phyloP scores from a whole-genome alignment of 2,113 vertebrate species.

The Mixornis gularis region DNA sequence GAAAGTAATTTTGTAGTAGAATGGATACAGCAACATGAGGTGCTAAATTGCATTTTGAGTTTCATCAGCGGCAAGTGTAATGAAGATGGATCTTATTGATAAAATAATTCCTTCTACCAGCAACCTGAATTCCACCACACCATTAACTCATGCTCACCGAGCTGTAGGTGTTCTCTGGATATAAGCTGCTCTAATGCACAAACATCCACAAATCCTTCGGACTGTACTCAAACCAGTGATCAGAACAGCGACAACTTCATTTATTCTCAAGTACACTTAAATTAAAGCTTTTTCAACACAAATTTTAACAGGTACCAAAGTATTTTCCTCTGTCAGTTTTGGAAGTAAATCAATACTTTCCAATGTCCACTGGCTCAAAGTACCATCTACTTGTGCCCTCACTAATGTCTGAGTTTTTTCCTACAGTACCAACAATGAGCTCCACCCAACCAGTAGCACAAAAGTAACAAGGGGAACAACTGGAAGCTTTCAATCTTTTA shows the following conservation, averaged over 20 bases:
- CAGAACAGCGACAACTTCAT: not conserved
- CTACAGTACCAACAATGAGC: slow-evolving; percentile 42
- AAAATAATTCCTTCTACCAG: not conserved
- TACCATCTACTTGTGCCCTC: slow-evolving; percentile 26
- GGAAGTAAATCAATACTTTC: slow-evolving; percentile 66
- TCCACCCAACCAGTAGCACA: slow-evolving; percentile 32
- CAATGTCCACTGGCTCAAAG: slow-evolving; percentile 49
- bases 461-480: not conserved
- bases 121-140: not conserved
- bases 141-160: not conserved
- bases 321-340: not conserved
- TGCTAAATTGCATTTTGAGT: not conserved
- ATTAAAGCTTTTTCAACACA: slow-evolving; percentile 60
- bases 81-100: not conserved
- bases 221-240: not conserved
- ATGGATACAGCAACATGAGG: not conserved
- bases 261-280: not conserved
- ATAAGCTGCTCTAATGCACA: not conserved
- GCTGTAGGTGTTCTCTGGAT: not conserved
- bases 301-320: slow-evolving; percentile 5
- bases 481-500: not conserved
- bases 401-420: slow-evolving; percentile 34
- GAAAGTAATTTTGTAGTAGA: not conserved
- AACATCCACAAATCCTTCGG: not conserved
- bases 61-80: not conserved